Base-by-base conservation (phyloP, 2,113 vertebrate species). In the Anser cygnoides region DNA sequence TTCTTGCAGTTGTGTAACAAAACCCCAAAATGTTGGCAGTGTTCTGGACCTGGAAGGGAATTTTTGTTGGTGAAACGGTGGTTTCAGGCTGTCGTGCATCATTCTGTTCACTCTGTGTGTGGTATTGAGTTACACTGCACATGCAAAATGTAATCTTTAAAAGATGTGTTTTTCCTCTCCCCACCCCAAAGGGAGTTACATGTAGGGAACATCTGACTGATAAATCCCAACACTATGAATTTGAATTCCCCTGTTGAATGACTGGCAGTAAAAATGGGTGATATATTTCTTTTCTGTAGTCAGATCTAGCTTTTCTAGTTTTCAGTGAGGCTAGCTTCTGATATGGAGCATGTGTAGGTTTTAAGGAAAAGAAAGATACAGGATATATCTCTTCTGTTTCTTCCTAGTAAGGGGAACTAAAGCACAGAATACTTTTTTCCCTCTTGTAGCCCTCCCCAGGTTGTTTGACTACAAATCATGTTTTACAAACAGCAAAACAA, bases 1-100 rank as follows among this genome's bases (percentile, higher is more conserved):
- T 90, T 91, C 49, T 92, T 87, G 61, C 49, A 89, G 87, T 90
- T 96, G 90, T 87, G 76, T 91, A 96, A 95, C 77, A 62, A 70
- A 93, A 41, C 91, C 77, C 80, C n/a, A 81, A 76, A 91, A 89
- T 35, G 29, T 13, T 95, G 93, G 90, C 96, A 93, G 8, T 1
- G 4, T 44, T 75, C 17, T 92, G 70, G 89, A 70, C 39, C 74
- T 87, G 66, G 66, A 82, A 87, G 54, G 62, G 62, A 29, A 26
- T 52, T 89, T 54, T 90, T 83, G 13, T 43, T 88, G 43, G 61
- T 92, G 61, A 81, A 28, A 52, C 39, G 59, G 57, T 66, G 62
- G 66, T 84, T 93, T 77, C 25, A 33, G 41, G 19, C 26, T 72
- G 46, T 10, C 33, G 57, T 17, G 14, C 54, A 22, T 29, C 1